Base-by-base conservation (phyloP, 1,140 invertebrate species). In the Lordiphosa mommai region DNA sequence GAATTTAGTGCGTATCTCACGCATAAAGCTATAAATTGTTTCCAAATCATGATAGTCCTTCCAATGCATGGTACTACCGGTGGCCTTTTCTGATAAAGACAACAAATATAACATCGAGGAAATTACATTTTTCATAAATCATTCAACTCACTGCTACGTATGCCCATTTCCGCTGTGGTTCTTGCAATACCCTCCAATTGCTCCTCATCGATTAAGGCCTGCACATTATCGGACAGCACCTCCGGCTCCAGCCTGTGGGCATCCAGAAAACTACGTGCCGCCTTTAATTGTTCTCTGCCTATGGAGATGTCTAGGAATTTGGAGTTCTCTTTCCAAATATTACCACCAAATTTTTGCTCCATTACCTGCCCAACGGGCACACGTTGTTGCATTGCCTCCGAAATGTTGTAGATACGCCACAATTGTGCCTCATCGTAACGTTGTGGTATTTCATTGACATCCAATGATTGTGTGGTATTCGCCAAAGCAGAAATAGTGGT, bases 41-140 rank as follows among this genome's bases (percentile, higher is more conserved):
- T 90, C 89, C 68, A 92, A 91, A 48, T 93, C 91, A 64, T 95
- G 93, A 74, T 94, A 95, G 16, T 93, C 90, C 53, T 93, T 91
- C 93, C 94, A 95, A 1, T 93, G 93, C 91, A 95, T 92, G 33
- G 61, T 65, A 59, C 82, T 86, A 29, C 58, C 52, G 0, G 23
- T 23, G 14, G 82, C 73, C 29, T 85, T 88, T 32, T 85, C 86
- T 88, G 36, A n/a, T n/a, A n/a, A n/a, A n/a, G n/a, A n/a, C n/a
- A n/a, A n/a, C n/a, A n/a, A n/a, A n/a, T n/a, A n/a, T n/a, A n/a
- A n/a, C n/a, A n/a, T n/a, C n/a, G n/a, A n/a, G n/a, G n/a, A n/a
- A n/a, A n/a, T n/a, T n/a, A n/a, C n/a, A n/a, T n/a, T 2, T 10
- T 3, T 1, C n/a, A 13, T 7, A 12, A 9, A 4, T 16, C 2